Evolutionary conservation across 2,797 vertebrate genomes (phyloP), one percentile per base, ranked within the genome.

Genomic region (Merluccius polli): DNA sequence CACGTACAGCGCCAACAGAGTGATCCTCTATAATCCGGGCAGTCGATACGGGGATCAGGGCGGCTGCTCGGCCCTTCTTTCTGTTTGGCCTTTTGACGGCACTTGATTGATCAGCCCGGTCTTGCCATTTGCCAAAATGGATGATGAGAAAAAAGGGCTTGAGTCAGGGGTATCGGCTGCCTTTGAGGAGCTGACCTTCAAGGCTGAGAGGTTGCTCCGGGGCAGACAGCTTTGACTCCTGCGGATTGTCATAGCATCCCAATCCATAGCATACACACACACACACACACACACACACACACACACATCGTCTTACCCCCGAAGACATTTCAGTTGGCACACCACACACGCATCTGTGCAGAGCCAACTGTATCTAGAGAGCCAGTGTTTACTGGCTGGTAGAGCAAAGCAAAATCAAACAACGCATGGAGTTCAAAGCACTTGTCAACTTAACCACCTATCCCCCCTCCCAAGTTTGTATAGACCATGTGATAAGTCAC

Each of bases 171-270:
- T 90, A 89, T 91, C 84, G 73, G 83, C 75, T 79, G 84, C 85
- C 87, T 90, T 86, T 85, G 82, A 89, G 86, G 87, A 77, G 85
- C 78, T 92, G 89, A 91, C 90, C 90, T 92, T 93, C 90, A 88
- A 86, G 81, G 65, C 73, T 63, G 79, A 32, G 81, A 83, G 85
- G 82, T 79, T 86, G 81, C 80, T 71, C 77, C 73, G 75, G 83
- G 81, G 79, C 81, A 78, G 83, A 89, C 82, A 83, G 78, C 77
- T 87, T 79, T 68, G 82, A 81, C 82, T 86, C 76, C 29, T 4
- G 72, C 81, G 84, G 72, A 79, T 24, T 74, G 65, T 81, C 35
- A 11, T 41, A 1, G 74, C 77, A 84, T 84, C 88, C 84, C 73
- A 2, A 79, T 52, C 63, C 71, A 16, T 2, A 81, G 69, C 74